Evolutionary conservation across 2,888 invertebrate species (phyloP).

Genomic region (Xanthostigma xanthostigma): DNA sequence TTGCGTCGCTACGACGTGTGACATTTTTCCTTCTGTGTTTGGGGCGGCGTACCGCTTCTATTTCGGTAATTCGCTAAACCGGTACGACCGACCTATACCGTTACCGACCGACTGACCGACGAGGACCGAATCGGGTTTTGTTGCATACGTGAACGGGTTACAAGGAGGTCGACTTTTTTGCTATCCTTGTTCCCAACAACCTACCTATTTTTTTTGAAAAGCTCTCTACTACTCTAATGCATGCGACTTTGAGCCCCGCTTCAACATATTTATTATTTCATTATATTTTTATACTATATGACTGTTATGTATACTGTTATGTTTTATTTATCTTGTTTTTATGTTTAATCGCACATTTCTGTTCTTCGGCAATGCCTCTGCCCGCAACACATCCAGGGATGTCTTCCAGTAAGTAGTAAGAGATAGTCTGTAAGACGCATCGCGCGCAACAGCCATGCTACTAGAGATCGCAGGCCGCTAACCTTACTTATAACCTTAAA

Average conservation of each 20-base stretch:
- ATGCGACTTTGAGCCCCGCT: slow-evolving; percentile 8
- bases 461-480: too few relatives aligned
- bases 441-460: too few relatives aligned
- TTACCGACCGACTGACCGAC: too few relatives aligned
- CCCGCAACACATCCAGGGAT: slow-evolving; percentile 47
- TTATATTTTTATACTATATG: slow-evolving; percentile 13
- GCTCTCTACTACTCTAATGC: slow-evolving; percentile 41
- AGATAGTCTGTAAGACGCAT: too few relatives aligned
- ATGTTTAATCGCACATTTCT: slow-evolving; percentile 48
- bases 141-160: slow-evolving; percentile 23
- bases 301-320: slow-evolving; percentile 15
- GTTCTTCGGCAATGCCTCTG: slow-evolving; percentile 37
- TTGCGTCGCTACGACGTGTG: slow-evolving; percentile 44
- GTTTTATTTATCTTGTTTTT: slow-evolving; percentile 35
- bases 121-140: too few relatives aligned
- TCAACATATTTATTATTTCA: slow-evolving; percentile 13
- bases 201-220: slow-evolving; percentile 36
- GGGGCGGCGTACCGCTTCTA: slow-evolving; percentile 59
- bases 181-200: slow-evolving; percentile 45
- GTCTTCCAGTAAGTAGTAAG: slow-evolving; percentile 56
- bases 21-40: slow-evolving; percentile 78
- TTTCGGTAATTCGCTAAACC: slow-evolving; percentile 26
- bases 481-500: neutral
- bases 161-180: slow-evolving; percentile 36
- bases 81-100: slow-evolving; percentile 12